Evolutionary conservation across 1,140 invertebrate species (phyloP).

Genomic region (Mizuhopecten yessoensis): DNA sequence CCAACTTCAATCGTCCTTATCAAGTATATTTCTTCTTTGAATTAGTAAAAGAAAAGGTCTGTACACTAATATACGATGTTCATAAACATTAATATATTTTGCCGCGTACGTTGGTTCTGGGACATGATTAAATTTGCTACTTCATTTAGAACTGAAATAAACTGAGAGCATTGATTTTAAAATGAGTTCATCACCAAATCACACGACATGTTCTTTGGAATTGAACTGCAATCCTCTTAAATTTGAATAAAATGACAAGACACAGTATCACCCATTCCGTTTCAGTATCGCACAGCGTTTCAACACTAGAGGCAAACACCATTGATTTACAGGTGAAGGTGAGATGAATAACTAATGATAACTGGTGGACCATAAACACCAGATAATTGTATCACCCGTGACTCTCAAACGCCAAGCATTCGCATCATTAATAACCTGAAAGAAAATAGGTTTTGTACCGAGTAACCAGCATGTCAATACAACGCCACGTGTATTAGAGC

Average conservation of each 20-base stretch:
- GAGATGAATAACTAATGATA: background rate
- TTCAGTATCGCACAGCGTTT: background rate
- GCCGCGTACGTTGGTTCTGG: background rate
- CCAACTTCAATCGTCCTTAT: background rate
- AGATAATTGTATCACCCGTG: background rate
- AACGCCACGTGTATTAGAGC: too few relatives aligned
- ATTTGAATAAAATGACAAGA: background rate
- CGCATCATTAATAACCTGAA: background rate
- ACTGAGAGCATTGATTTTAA: background rate
- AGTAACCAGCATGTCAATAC: background rate
- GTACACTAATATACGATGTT: too few relatives aligned
- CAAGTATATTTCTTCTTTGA: background rate
- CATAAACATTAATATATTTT: background rate
- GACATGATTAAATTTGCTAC: background rate
- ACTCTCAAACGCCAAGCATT: background rate
- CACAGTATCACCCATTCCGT: background rate
- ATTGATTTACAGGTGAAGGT: background rate
- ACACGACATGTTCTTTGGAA: slow-evolving; percentile 1
- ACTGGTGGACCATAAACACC: background rate
- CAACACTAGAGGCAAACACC: background rate
- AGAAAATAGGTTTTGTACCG: background rate
- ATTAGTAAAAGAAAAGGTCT: background rate
- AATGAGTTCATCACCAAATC: background rate
- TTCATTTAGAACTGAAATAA: slow-evolving; percentile 3
- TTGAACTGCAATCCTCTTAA: background rate